Evolutionary conservation across 1,140 invertebrate genomes (phyloP), one percentile per base, ranked within the genome.

Genomic region (Drosophila miranda): DNA sequence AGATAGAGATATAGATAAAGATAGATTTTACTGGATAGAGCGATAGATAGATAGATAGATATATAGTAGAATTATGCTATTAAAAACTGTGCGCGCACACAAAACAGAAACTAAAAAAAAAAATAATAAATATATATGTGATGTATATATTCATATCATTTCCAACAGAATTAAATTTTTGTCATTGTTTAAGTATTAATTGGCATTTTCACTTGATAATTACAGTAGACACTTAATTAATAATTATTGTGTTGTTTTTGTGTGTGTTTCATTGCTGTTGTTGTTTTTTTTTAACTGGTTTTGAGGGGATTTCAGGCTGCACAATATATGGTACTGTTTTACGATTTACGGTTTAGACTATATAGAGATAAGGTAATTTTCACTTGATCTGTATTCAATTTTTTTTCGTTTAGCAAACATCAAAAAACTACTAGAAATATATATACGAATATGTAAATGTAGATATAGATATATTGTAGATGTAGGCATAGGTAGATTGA

Each of bases 151-250:
- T 38, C 34, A 52, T 30, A 53, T 50, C 38, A 62, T 50, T 62
- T 26, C 50, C n/a, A 83, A 81, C 62, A 62, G 34, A 81, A 69
- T 59, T 59, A 53, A 55, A 42, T 11, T 53, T 50, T 81, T 71
- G 23, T 59, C 48, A 57, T 59, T 67, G 49, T 61, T 49, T 68
- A 59, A 53, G 43, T 75, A 84, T 58, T 75, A 79, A 83, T 75
- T 79, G 66, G 70, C 79, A 83, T 83, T 78, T 70, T 67, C 61
- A 83, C 52, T 84, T 67, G 43, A 71, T 75, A 79, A 79, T 84
- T 79, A 78, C 48, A 72, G 57, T 68, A 84, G 61, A 84, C 75
- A 83, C 79, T 82, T 78, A 78, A 70, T 67, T 64, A 83, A 75
- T 78, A 69, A 49, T 75, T 56, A 34, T 44, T 77, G 44, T 48